Evolutionary conservation across 2,113 vertebrate species (phyloP).

Genomic region (Coptodon bakossiorum): DNA sequence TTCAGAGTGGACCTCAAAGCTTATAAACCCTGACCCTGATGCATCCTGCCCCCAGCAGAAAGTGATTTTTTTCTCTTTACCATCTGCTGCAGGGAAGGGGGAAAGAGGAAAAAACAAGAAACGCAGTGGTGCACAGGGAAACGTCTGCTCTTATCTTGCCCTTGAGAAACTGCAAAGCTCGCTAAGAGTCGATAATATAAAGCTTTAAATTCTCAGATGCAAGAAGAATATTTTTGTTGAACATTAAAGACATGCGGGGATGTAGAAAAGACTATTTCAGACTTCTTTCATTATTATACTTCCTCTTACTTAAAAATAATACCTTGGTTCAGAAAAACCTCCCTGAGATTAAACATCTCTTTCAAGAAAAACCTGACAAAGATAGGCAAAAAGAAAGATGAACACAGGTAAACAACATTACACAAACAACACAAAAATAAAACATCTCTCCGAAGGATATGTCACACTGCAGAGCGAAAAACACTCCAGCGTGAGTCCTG

Average conservation of each 20-base stretch:
- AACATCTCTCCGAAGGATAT: not conserved
- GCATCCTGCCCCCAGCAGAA: slow-evolving; percentile 43
- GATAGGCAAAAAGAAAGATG: not conserved
- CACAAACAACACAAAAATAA: not conserved
- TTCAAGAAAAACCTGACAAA: not conserved
- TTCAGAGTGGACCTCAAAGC: slow-evolving; percentile 54
- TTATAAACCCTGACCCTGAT: slow-evolving; percentile 58
- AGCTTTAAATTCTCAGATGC: slow-evolving; percentile 7
- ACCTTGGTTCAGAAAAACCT: not conserved
- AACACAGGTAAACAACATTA: not conserved
- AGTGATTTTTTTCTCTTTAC: slow-evolving; percentile 64
- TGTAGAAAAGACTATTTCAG: not conserved
- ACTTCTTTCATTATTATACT: not conserved
- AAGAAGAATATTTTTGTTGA: not conserved
- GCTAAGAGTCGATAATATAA: slow-evolving; percentile 15
- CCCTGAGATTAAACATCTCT: not conserved
- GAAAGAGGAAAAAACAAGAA: not conserved
- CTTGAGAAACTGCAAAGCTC: slow-evolving; percentile 47
- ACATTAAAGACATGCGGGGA: not conserved
- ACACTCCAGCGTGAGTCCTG: not conserved
- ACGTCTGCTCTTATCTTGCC: slow-evolving; percentile 48
- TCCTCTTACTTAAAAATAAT: not conserved
- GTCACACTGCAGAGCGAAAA: not conserved
- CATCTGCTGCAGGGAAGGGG: slow-evolving; percentile 55
- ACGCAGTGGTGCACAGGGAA: slow-evolving; percentile 19